Evolutionary conservation across 2,888 invertebrate genomes (phyloP).

Genomic region (Hetaerina titia): DNA sequence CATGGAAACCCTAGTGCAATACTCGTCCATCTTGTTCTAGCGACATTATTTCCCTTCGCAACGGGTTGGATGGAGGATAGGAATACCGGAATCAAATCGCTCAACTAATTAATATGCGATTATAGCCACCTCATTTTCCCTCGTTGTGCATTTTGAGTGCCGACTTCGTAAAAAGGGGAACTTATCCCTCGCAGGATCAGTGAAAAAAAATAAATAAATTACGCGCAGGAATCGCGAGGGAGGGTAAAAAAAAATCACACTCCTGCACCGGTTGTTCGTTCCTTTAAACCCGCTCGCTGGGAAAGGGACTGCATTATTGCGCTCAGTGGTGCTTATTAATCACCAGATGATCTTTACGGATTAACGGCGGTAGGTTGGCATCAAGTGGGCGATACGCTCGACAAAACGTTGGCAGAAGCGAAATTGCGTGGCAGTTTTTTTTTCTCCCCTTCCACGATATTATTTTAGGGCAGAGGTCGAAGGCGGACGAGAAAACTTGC

Average conservation of each 20-base stretch:
- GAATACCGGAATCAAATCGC: background rate
- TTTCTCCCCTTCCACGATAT: background rate
- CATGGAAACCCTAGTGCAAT: background rate
- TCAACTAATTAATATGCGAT: background rate
- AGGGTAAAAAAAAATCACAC: background rate
- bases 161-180: background rate
- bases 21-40: background rate
- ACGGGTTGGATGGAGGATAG: background rate
- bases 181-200: background rate
- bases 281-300: background rate
- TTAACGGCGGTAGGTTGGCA: slow-evolving; percentile 35
- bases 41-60: background rate
- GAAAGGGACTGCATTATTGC: slow-evolving; percentile 26
- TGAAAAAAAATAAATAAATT: slow-evolving; percentile 11
- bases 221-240: background rate
- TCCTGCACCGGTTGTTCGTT: background rate
- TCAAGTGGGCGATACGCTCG: slow-evolving; percentile 49
- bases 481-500: background rate
- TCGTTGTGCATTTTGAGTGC: background rate
- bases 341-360: slow-evolving; percentile 8
- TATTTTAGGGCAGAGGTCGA: slow-evolving; percentile 51
- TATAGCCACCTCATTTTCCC: background rate
- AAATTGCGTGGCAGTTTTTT: slow-evolving; percentile 39
- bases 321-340: slow-evolving; percentile 15
- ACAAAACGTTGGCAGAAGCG: slow-evolving; percentile 27